Evolutionary conservation across 2,888 invertebrate species (phyloP), one percentile per base, ranked within the genome.

Genomic region (Acronicta aceris): DNA sequence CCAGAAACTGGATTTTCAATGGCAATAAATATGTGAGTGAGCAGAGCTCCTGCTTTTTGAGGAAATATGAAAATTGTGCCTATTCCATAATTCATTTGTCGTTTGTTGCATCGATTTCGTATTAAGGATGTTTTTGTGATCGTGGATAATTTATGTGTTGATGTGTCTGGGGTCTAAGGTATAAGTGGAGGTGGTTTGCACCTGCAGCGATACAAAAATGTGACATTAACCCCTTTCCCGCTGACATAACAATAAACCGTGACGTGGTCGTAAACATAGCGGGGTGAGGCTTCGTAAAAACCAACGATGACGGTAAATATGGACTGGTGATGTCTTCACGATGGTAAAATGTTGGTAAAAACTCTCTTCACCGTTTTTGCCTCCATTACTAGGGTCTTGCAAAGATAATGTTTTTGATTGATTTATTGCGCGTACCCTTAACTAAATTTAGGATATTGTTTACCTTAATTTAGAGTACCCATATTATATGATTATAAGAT

Each of bases 281-380:
- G 74, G 70, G 89, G 92, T 83, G 86, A 86, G 81, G 76, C 84
- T 87, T 59, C 88, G 88, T 94, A 93, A 94, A 94, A 94, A 89
- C 87, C 83, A 89, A 94, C 88, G 92, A 89, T 76, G 84, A 77
- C 87, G 72, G 89, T 94, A 94, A 94, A 94, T 89, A 92, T 87
- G 87, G 91, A 89, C 92, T 88, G 86, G 84, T 89, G 83, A 91
- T 90, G 91, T 88, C 89, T 88, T 84, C 73, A 71, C 74, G 83
- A 71, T 79, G 79, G 76, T 78, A 78, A 79, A 85, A 81, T 76
- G 81, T 79, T 78, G 75, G 76, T 79, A 81, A 85, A 86, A 85
- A 82, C 75, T 77, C 81, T 78, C 65, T 33, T 33, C 33, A 33
- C 3, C 33, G 82, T 85, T 83, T 21, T 83, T 65, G 80, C 84